Evolutionary conservation across 2,797 vertebrate genomes (phyloP).

Genomic region (Nannoperca obscura): DNA sequence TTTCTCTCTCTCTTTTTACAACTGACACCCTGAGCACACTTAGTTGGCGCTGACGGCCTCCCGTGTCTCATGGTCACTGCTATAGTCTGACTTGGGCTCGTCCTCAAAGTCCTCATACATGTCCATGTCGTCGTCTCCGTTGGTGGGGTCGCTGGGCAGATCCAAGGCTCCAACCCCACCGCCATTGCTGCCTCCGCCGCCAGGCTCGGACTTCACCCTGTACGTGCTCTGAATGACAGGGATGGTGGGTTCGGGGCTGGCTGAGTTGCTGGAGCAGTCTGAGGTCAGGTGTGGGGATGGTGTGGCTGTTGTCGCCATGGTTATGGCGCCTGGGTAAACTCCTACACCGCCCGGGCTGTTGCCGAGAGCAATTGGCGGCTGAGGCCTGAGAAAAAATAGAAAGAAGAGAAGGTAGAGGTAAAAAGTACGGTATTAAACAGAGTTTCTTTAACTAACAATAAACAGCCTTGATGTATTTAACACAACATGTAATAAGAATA

Average conservation of each 20-base stretch:
- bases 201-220: slow-evolving; percentile 90
- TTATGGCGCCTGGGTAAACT: slow-evolving; percentile 95
- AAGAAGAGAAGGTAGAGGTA: not conserved
- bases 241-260: slow-evolving; percentile 95
- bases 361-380: slow-evolving; percentile 91
- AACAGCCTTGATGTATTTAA: not conserved
- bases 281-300: slow-evolving; percentile 97
- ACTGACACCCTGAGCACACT: slow-evolving; percentile 79
- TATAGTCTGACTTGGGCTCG: slow-evolving; percentile 99
- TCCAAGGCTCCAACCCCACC: slow-evolving; percentile 70
- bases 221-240: slow-evolving; percentile 98
- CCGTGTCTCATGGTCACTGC: slow-evolving; percentile 95
- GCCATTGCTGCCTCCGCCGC: slow-evolving; percentile 59
- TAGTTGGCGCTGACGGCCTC: slow-evolving; percentile 96
- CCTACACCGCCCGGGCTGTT: slow-evolving; percentile 88
- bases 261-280: slow-evolving; percentile 98
- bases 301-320: slow-evolving; percentile 91
- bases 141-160: slow-evolving; percentile 87
- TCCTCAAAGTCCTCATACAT: slow-evolving; percentile 99
- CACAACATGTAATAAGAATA: not conserved
- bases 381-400: slow-evolving; percentile 83
- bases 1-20: slow-evolving; percentile 38
- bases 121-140: slow-evolving; percentile 96
- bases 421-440: not conserved
- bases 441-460: not conserved